A percentile compares a stretch with the other conserved stretches of the same genome.
phyloP scores from a whole-genome alignment of 2,113 vertebrate species.

The Emydocephalus ijimae region DNA sequence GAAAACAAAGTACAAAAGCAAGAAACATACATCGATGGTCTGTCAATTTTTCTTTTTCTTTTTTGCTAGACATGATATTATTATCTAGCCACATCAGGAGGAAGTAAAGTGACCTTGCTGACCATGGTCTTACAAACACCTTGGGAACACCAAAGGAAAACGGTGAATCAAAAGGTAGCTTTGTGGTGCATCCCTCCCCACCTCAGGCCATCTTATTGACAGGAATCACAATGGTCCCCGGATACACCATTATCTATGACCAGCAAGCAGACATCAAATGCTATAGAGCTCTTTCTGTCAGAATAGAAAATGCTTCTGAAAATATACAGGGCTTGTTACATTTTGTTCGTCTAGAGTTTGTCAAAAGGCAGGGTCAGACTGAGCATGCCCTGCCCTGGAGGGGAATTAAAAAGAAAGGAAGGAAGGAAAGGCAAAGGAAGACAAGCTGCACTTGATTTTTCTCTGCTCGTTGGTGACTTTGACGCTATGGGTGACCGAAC shows the following conservation, averaged over 20 bases:
- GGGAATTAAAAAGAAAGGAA: conserved; percentile 60
- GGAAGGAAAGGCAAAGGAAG: conserved; percentile 59
- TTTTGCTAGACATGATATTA: conserved; percentile 74
- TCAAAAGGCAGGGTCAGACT: conserved; percentile 88
- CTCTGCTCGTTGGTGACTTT: conserved; percentile 74
- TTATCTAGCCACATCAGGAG: conserved; percentile 83
- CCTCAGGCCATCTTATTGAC: conserved; percentile 91
- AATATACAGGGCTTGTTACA: conserved; percentile 83
- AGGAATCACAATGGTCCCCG: conserved; percentile 97
- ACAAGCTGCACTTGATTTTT: conserved; percentile 73
- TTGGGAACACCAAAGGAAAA: conserved; percentile 75
- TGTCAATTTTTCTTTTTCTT: conserved; percentile 71
- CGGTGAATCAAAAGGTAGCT: conserved; percentile 87
- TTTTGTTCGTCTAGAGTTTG: conserved; percentile 90
- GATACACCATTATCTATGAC: conserved; percentile 99
- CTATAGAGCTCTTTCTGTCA: conserved; percentile 87
- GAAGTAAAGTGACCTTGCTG: conserved; percentile 83
- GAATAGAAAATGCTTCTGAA: conserved; percentile 81
- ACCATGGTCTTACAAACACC: conserved; percentile 79
- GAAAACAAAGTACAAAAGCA: conserved; percentile 69
- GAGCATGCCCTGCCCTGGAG: conserved; percentile 81
- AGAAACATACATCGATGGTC: conserved; percentile 70
- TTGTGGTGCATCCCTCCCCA: conserved; percentile 78
- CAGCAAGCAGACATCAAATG: conserved; percentile 94
- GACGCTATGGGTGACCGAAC: conserved; percentile 80